phyloP scores from a whole-genome alignment of 2,888 invertebrate species.

The Archips crataeganus region DNA sequence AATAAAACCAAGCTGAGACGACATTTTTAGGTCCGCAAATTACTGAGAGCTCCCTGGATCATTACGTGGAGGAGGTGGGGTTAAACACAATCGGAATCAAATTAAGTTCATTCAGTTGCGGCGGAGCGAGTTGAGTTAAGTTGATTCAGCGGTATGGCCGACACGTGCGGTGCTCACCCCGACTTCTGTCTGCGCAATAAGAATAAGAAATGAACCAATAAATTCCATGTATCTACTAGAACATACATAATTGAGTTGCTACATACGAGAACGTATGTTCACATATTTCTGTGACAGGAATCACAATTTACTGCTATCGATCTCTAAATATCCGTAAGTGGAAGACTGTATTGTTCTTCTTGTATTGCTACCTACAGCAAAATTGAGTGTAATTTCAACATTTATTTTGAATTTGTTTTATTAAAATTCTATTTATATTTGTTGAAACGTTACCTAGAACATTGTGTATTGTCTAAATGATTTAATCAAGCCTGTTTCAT shows the following conservation, averaged over 20 bases:
- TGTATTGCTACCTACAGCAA: neutral
- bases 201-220: conserved; percentile 69
- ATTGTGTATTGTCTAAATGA: conserved; percentile 42
- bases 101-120: conserved; percentile 83
- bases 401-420: neutral
- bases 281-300: conserved; percentile 17
- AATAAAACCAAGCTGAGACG: conserved; percentile 43
- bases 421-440: neutral
- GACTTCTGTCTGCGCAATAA: conserved; percentile 61
- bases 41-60: conserved; percentile 69
- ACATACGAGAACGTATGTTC: conserved; percentile 11
- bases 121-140: conserved; percentile 69
- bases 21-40: conserved; percentile 49
- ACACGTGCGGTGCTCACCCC: conserved; percentile 62
- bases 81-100: conserved; percentile 83
- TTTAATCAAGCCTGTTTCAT: conserved; percentile 5
- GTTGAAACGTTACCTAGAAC: neutral
- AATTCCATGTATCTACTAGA: conserved; percentile 52
- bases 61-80: conserved; percentile 77
- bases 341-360: neutral
- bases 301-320: conserved; percentile 15
- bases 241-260: conserved; percentile 38
- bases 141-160: conserved; percentile 78
- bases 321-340: neutral
- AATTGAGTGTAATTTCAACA: neutral